phyloP scores from a whole-genome alignment of 2,888 invertebrate species.

The Argyresthia albistria region DNA sequence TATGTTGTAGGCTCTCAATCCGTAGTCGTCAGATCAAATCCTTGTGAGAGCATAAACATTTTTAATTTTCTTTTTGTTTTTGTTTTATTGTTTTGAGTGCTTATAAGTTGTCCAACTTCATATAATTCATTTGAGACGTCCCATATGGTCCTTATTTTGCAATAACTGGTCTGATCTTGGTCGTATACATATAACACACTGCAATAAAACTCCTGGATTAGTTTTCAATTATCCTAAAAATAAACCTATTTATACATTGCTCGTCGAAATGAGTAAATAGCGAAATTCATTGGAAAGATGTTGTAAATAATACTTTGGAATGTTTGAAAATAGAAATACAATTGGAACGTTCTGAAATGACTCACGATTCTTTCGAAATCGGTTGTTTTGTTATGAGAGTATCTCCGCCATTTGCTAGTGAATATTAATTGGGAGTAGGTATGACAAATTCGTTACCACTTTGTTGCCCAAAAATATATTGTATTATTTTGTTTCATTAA shows the following conservation, averaged over 20 bases:
- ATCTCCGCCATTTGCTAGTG: neutral
- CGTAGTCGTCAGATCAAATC: too few relatives aligned
- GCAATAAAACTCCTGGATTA: neutral
- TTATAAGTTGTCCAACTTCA: too few relatives aligned
- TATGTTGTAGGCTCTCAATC: too few relatives aligned
- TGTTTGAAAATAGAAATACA: slow-evolving; percentile 3
- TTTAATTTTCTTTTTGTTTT: too few relatives aligned
- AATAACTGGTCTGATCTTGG: too few relatives aligned
- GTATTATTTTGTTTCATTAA: slow-evolving; percentile 32
- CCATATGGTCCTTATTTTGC: too few relatives aligned
- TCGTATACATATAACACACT: too few relatives aligned
- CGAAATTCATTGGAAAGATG: slow-evolving; percentile 1
- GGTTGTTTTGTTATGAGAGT: neutral
- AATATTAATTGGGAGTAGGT: neutral
- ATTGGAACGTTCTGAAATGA: neutral
- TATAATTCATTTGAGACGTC: too few relatives aligned
- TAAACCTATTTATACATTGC: neutral
- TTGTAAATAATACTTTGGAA: neutral
- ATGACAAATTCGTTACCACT: neutral
- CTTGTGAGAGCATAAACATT: too few relatives aligned
- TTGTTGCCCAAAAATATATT: too few relatives aligned
- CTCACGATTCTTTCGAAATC: neutral
- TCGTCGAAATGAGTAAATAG: neutral
- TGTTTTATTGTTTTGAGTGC: too few relatives aligned
- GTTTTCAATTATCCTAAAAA: neutral